These are phyloP conservation scores for Ceyx cyanopectus DNA, from an alignment of 2,113 vertebrate genomes.

Conservation along the genomic window DNA sequence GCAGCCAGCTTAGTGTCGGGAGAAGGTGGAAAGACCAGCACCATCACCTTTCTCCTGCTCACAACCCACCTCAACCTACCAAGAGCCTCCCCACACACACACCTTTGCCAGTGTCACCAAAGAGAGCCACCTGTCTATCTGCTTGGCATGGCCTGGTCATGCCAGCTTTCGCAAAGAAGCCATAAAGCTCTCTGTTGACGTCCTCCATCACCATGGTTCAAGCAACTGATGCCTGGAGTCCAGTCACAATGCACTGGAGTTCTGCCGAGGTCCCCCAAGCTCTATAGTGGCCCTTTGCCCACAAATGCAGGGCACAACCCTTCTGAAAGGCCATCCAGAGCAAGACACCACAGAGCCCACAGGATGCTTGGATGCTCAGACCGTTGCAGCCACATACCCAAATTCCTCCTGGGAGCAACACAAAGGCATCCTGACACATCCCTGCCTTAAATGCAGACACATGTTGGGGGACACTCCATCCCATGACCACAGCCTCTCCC, in stretches of 20 bases:
- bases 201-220: neutral
- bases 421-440: fast-evolving
- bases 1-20: neutral
- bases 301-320: neutral
- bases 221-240: neutral
- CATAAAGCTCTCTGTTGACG: fast-evolving
- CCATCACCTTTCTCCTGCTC: neutral
- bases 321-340: neutral
- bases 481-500: neutral
- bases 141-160: neutral
- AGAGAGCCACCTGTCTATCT: neutral
- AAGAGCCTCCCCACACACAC: fast-evolving
- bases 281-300: fast-evolving
- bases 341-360: neutral
- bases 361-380: neutral
- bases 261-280: neutral
- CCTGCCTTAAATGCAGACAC: neutral
- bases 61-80: neutral
- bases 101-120: neutral
- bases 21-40: neutral
- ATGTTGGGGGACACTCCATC: neutral
- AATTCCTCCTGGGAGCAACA: neutral
- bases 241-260: neutral
- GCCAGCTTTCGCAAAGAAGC: neutral
- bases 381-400: fast-evolving